Conservation (phyloP, 2,113 vertebrate genomes). For the Clarias magur region DNA sequence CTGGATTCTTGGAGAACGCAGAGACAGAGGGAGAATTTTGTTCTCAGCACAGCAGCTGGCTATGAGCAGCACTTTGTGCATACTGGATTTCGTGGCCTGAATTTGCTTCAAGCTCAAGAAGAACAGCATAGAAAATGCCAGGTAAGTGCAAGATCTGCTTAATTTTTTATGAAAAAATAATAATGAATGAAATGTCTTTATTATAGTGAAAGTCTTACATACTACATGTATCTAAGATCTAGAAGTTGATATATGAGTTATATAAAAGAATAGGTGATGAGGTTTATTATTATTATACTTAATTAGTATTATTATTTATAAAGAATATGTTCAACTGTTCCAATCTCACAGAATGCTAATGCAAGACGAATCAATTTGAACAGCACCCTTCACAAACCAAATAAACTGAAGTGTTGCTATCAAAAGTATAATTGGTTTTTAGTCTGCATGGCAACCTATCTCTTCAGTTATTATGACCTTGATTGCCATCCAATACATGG, state of each 20-base stretch:
- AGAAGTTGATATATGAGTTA: no score
- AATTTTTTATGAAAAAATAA: neutral
- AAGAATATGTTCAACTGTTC: neutral
- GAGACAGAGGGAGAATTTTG: neutral
- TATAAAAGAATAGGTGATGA: neutral
- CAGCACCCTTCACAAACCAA: no score
- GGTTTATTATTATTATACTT: no score
- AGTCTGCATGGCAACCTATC: constrained; percentile 1
- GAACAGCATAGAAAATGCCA: constrained; percentile 20
- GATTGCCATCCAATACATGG: constrained; percentile 24
- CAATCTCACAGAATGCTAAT: neutral
- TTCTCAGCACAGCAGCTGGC: neutral
- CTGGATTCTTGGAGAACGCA: constrained; percentile 4
- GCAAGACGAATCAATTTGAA: neutral
- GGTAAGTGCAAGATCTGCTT: neutral
- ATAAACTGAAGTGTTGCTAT: neutral
- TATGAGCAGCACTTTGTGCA: neutral
- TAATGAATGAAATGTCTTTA: neutral
- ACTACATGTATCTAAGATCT: neutral
- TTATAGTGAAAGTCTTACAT: neutral
- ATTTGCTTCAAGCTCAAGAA: neutral
- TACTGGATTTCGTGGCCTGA: neutral
- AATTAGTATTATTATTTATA: neutral
- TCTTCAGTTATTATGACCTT: constrained; percentile 28
- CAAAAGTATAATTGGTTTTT: constrained; percentile 7